Conservation (phyloP, 2,797 vertebrate species). For the Hafferia zeledoni region DNA sequence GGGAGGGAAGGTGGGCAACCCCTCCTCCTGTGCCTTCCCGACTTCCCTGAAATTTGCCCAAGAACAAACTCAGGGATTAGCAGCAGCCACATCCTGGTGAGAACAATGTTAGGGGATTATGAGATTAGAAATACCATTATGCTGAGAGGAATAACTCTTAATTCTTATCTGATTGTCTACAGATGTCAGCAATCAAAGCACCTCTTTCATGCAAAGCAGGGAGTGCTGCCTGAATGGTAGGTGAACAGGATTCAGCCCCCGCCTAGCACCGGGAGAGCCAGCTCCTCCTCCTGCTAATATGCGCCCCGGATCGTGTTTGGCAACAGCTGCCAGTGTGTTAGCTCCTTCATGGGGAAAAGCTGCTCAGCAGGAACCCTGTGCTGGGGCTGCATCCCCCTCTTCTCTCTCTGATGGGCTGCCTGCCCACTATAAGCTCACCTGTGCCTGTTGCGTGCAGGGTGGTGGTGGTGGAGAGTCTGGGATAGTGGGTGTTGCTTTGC, state of each 20-base stretch:
- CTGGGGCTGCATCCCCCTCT: background rate
- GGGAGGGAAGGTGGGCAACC: background rate
- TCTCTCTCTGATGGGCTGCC: background rate
- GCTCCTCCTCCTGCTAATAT: background rate
- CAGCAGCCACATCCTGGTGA: slow-evolving; percentile 10
- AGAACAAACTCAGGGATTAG: slow-evolving; percentile 55
- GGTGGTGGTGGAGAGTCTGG: background rate
- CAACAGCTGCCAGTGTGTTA: fast-evolving
- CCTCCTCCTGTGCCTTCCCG: background rate
- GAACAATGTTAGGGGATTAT: slow-evolving; percentile 65
- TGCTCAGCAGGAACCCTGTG: background rate
- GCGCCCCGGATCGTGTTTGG: fast-evolving
- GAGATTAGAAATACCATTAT: slow-evolving; percentile 65
- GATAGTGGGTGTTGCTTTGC: background rate
- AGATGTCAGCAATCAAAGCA: slow-evolving; percentile 53
- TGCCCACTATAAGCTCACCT: background rate
- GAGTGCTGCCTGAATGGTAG: background rate
- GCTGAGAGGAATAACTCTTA: slow-evolving; percentile 45
- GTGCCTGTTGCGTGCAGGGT: fast-evolving
- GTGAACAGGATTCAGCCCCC: background rate
- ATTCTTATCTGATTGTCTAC: slow-evolving; percentile 65
- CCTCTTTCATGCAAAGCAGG: slow-evolving; percentile 35
- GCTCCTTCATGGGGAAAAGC: background rate
- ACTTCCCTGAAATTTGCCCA: background rate
- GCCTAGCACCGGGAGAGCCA: background rate